Conservation (phyloP, 2,113 vertebrate genomes). For the Pao palembangensis region DNA sequence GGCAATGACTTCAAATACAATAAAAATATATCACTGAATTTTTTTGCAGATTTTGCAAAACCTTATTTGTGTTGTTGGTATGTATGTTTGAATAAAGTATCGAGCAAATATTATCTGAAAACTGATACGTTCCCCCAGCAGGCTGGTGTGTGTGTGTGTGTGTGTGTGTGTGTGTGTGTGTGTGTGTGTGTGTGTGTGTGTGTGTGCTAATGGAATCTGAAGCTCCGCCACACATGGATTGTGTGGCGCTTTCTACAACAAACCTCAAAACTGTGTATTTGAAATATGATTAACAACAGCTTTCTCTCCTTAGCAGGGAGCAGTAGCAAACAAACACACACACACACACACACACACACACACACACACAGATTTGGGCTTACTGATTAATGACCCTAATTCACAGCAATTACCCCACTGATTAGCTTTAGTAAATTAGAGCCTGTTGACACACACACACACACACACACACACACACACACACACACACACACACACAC, state of each 20-base stretch:
- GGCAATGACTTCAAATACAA: too few species aligned
- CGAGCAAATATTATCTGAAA: too few species aligned
- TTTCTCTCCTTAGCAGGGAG: not conserved
- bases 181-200: too few species aligned
- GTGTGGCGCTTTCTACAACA: not conserved
- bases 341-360: constrained; percentile 14
- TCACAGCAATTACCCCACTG: constrained; percentile 64
- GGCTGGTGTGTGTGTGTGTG: too few species aligned
- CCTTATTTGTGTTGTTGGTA: too few species aligned
- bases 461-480: constrained; percentile 29
- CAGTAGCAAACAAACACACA: not conserved
- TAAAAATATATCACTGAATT: too few species aligned
- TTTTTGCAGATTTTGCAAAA: too few species aligned
- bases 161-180: too few species aligned
- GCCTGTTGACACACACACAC: constrained; percentile 48
- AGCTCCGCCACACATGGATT: too few species aligned
- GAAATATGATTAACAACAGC: not conserved
- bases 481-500: constrained; percentile 28
- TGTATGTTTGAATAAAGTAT: too few species aligned
- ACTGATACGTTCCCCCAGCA: too few species aligned
- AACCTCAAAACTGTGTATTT: not conserved
- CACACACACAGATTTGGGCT: constrained; percentile 32
- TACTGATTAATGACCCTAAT: constrained; percentile 71
- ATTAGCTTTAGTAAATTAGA: constrained; percentile 60
- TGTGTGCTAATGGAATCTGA: too few species aligned